These are phyloP conservation scores for Ellobius talpinus DNA, from an alignment of 2,113 vertebrate genomes.

Conservation along the genomic window DNA sequence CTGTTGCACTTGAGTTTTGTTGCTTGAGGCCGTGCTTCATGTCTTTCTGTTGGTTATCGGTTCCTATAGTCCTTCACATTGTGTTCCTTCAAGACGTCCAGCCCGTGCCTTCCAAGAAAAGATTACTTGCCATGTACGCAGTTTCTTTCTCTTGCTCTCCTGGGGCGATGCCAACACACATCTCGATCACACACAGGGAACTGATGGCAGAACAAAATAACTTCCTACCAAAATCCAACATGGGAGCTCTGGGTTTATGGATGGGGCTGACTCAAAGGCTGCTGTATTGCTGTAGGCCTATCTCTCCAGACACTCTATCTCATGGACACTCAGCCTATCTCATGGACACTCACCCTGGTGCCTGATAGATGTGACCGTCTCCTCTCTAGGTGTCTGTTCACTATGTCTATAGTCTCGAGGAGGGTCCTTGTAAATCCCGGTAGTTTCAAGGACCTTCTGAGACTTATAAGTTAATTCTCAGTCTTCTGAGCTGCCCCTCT, in stretches of 20 bases:
- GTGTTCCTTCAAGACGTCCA: not conserved
- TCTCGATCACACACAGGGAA: not conserved
- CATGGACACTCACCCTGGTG: not conserved
- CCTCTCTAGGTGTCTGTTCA: not conserved
- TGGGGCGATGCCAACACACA: not conserved
- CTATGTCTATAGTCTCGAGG: not conserved
- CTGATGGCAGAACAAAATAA: not conserved
- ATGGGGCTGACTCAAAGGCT: not conserved
- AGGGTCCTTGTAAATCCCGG: not conserved
- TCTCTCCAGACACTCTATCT: too few relatives aligned
- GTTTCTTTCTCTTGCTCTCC: not conserved
- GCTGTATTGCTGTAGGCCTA: too few relatives aligned
- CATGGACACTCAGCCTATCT: not conserved
- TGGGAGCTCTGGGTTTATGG: not conserved
- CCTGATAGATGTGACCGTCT: not conserved
- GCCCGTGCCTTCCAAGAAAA: not conserved
- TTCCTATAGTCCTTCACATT: not conserved
- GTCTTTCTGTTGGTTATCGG: not conserved
- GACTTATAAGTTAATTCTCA: not conserved
- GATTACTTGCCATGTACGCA: not conserved
- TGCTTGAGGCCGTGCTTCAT: not conserved
- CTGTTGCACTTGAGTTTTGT: not conserved
- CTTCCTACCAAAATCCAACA: not conserved
- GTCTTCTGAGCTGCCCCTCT: not conserved
- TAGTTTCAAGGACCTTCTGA: not conserved